A percentile compares a stretch with the other conserved stretches of the same genome.
phyloP scores from a whole-genome alignment of 2,113 vertebrate genomes.

The Alexandromys fortis region DNA sequence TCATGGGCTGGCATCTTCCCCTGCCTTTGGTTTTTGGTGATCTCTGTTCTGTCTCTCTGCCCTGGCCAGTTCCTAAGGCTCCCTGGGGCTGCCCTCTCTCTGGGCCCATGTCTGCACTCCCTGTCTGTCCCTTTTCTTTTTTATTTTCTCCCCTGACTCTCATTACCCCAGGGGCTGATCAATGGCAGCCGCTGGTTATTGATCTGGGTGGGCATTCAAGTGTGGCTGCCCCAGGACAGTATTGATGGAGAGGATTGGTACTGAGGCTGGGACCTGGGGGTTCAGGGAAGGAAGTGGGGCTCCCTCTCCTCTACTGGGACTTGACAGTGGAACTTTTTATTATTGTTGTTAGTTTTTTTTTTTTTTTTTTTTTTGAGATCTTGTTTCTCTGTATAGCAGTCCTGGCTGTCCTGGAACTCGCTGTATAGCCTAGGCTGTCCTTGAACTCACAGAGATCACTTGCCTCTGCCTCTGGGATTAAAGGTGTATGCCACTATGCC shows the following conservation, averaged over 20 bases:
- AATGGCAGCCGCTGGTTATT: slow-evolving; percentile 84
- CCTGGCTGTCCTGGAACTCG: not conserved
- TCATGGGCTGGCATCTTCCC: not conserved
- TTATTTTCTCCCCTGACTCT: slow-evolving; percentile 25
- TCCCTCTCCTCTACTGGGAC: not conserved
- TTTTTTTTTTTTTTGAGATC: not conserved
- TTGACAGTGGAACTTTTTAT: not conserved
- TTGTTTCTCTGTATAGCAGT: not conserved
- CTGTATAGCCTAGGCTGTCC: not conserved
- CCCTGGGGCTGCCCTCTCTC: not conserved
- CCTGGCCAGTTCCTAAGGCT: not conserved
- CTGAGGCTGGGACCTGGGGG: slow-evolving; percentile 77
- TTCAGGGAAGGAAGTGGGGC: not conserved
- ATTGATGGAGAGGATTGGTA: slow-evolving; percentile 83
- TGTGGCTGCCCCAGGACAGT: slow-evolving; percentile 76
- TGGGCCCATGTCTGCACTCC: not conserved
- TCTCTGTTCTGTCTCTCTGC: not conserved
- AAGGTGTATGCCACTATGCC: not conserved
- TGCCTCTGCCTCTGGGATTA: slow-evolving; percentile 33
- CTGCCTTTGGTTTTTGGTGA: not conserved
- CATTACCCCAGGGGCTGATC: slow-evolving; percentile 80
- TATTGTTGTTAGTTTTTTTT: not conserved
- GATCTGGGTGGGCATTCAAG: slow-evolving; percentile 80
- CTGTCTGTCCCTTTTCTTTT: not conserved
- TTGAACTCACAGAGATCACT: not conserved